Conservation (phyloP, 2,113 vertebrate genomes). For the Ptychochromis oligacanthus region DNA sequence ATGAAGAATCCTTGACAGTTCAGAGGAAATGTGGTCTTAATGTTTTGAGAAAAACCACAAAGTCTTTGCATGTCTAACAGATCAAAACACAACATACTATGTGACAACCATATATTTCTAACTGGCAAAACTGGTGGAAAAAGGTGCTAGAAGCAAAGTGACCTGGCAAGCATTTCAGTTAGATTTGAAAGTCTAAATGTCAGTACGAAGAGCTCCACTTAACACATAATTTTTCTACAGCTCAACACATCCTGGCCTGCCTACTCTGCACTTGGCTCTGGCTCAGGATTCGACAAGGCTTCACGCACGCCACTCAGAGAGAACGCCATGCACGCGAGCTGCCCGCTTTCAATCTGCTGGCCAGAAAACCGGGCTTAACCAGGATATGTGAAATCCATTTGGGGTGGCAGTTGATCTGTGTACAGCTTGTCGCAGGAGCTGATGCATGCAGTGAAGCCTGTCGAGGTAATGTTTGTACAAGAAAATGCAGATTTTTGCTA, state of each 20-base stretch:
- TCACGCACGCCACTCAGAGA: neutral
- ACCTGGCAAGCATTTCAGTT: neutral
- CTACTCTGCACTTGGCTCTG: slow-evolving; percentile 24
- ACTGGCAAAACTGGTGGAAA: neutral
- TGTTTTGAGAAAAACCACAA: neutral
- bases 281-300: slow-evolving; percentile 10
- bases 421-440: slow-evolving; percentile 13
- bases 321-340: neutral
- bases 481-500: neutral
- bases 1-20: neutral
- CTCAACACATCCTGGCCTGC: slow-evolving; percentile 37
- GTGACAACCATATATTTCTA: neutral
- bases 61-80: neutral
- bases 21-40: neutral
- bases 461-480: neutral
- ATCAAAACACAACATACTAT: neutral
- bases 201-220: neutral
- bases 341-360: neutral
- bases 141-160: slow-evolving; percentile 1
- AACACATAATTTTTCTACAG: slow-evolving; percentile 39
- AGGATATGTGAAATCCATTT: slow-evolving; percentile 35
- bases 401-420: neutral
- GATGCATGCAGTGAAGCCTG: neutral
- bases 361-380: slow-evolving; percentile 4
- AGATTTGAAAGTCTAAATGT: slow-evolving; percentile 7